These are phyloP conservation scores for Dryobota labecula DNA, from an alignment of 2,888 invertebrate species.

Conservation along the genomic window DNA sequence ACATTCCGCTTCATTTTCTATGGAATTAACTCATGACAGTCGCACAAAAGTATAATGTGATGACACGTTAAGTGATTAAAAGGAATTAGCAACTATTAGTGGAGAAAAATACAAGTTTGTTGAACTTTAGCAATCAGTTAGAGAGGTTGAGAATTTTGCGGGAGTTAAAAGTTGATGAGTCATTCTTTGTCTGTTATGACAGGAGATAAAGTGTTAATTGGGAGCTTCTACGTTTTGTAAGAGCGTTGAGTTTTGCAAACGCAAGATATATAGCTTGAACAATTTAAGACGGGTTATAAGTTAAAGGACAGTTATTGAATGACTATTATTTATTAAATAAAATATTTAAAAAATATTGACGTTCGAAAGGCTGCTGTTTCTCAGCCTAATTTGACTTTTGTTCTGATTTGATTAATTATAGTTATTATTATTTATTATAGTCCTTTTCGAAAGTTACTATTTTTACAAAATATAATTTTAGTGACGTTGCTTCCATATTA, in stretches of 20 bases:
- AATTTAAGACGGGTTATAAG: not conserved
- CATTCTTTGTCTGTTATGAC: constrained; percentile 46
- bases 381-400: too few species aligned
- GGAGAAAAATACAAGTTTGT: constrained; percentile 30
- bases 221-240: constrained; percentile 3
- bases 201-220: constrained; percentile 20
- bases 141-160: constrained; percentile 22
- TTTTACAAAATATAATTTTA: not conserved
- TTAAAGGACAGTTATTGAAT: too few species aligned
- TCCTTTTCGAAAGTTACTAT: not conserved
- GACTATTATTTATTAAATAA: too few species aligned
- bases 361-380: too few species aligned
- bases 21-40: constrained; percentile 40
- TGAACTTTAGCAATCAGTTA: constrained; percentile 52
- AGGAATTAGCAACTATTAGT: constrained; percentile 47
- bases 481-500: too few species aligned
- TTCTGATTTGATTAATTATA: too few species aligned
- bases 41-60: constrained; percentile 31
- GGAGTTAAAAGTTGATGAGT: constrained; percentile 56
- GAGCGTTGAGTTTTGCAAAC: constrained; percentile 15
- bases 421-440: too few species aligned
- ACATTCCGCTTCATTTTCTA: constrained; percentile 24
- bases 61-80: constrained; percentile 58
- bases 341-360: too few species aligned
- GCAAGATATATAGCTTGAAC: not conserved